Percentiles rank a stretch among this genome's conserved stretches.
Evolutionary conservation across 2,113 vertebrate species (phyloP).

Genomic region (Cryptotis parvus): DNA sequence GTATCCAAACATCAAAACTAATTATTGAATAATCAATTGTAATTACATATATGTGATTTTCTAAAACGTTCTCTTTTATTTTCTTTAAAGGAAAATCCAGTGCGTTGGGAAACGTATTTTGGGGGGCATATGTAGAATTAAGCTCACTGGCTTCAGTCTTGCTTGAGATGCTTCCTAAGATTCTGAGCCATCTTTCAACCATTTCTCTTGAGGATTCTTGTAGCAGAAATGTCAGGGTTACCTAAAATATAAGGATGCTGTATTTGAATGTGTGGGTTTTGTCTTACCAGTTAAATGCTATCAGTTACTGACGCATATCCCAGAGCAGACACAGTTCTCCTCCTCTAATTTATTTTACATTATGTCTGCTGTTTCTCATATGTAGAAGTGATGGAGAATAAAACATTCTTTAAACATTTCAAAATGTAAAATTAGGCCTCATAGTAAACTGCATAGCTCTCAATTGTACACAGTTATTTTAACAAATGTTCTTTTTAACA

Average conservation of each 20-base stretch:
- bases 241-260: no score
- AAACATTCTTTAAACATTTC: background rate
- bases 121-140: no score
- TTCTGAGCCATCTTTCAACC: no score
- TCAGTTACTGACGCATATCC: no score
- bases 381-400: background rate
- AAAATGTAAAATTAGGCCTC: background rate
- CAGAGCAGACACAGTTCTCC: background rate
- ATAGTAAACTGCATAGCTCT: background rate
- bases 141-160: no score
- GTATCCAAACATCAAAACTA: background rate
- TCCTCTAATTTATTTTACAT: background rate
- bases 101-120: no score
- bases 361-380: background rate
- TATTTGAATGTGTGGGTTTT: no score
- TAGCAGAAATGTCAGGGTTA: no score
- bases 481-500: background rate
- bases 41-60: background rate
- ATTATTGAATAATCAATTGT: background rate
- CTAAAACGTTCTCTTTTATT: background rate
- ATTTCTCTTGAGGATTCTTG: no score
- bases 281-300: no score
- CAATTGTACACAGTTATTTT: background rate
- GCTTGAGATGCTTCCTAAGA: no score
- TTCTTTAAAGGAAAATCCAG: background rate